Evolutionary conservation across 2,113 vertebrate species (phyloP).

Genomic region (Columba livia): DNA sequence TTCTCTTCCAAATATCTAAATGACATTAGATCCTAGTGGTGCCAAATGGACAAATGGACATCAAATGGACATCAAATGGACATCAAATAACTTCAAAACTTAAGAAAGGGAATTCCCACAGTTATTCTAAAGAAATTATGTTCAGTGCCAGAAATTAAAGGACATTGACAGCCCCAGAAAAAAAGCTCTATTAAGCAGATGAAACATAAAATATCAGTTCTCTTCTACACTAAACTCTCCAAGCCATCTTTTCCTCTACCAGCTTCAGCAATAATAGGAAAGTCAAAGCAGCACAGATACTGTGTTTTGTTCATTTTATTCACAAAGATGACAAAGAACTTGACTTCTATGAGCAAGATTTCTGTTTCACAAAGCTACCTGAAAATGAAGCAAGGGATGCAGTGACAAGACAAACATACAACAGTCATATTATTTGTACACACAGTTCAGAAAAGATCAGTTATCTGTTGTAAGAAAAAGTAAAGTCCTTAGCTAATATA

Average conservation of each 20-base stretch:
- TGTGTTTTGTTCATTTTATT: background rate
- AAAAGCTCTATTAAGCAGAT: background rate
- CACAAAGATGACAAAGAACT: background rate
- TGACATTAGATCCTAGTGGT: background rate
- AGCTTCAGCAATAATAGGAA: background rate
- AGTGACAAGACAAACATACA: background rate
- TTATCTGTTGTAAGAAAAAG: background rate
- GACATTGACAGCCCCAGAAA: background rate
- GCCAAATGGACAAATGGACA: background rate
- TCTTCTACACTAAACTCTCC: background rate
- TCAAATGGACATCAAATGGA: background rate
- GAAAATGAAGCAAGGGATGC: background rate
- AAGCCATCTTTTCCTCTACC: background rate
- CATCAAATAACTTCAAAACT: background rate
- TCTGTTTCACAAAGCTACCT: background rate
- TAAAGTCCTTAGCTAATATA: background rate
- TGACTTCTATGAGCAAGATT: background rate
- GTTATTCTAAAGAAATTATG: background rate
- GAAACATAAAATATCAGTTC: background rate
- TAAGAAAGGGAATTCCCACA: background rate
- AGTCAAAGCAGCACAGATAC: background rate
- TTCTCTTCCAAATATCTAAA: background rate
- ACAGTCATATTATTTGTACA: background rate
- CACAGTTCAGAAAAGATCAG: background rate
- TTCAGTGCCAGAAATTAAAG: background rate